A percentile compares a stretch with the other conserved stretches of the same genome.
Conservation (phyloP, 2,113 vertebrate species). For the Cervus canadensis region DNA sequence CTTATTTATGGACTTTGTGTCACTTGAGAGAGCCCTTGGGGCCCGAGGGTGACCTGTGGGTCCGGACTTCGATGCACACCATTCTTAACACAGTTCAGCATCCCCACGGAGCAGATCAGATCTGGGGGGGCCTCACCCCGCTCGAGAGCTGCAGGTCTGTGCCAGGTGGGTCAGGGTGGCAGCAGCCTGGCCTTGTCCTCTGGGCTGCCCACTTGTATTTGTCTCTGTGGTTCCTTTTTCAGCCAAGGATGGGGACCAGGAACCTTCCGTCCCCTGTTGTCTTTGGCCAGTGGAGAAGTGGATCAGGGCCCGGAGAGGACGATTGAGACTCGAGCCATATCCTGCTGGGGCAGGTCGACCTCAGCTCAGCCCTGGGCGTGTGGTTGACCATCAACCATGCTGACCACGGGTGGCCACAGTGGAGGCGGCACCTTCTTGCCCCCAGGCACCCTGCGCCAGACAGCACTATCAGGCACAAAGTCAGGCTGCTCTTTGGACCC, state of each 20-base stretch:
- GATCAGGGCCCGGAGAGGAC: neutral
- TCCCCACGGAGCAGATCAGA: rapidly evolving
- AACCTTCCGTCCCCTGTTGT: neutral
- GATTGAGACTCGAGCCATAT: neutral
- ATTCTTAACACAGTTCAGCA: rapidly evolving
- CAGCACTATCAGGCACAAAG: neutral
- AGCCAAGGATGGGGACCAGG: rapidly evolving
- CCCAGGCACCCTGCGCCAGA: rapidly evolving
- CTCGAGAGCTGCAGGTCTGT: neutral
- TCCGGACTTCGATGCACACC: too few species aligned
- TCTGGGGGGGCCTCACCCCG: neutral
- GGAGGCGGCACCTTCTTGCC: neutral
- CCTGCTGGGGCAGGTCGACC: too few species aligned
- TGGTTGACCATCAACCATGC: neutral
- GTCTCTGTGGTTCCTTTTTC: neutral
- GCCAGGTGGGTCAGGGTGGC: rapidly evolving
- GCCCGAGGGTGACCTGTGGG: neutral
- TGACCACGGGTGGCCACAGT: rapidly evolving
- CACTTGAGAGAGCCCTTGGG: rapidly evolving
- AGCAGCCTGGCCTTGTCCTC: neutral
- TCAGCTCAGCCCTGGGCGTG: rapidly evolving
- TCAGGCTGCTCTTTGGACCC: too few species aligned
- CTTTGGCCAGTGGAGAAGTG: too few species aligned
- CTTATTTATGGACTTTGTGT: rapidly evolving
- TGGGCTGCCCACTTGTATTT: rapidly evolving